Conservation (phyloP, 2,797 vertebrate genomes). For the Tokudaia tokunoshimensis region DNA sequence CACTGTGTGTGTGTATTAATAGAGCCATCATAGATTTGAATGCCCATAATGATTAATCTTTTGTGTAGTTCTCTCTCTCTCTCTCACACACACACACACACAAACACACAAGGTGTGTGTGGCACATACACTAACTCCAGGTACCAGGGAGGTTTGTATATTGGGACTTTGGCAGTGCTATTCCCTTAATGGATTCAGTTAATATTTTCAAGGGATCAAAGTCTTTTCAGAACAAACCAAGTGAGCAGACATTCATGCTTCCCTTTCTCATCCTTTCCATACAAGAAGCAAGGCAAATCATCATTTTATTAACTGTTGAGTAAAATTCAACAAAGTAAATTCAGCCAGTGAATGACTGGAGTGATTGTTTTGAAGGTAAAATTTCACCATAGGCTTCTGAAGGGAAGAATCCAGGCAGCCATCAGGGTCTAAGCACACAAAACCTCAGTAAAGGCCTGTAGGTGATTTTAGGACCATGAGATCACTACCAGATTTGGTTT, state of each 20-base stretch:
- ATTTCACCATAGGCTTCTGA: slow-evolving; percentile 2
- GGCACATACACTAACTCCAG: slow-evolving; percentile 45
- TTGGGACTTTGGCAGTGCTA: neutral
- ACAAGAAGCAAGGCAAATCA: slow-evolving; percentile 22
- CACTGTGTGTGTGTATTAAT: slow-evolving; percentile 43
- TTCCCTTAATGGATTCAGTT: slow-evolving; percentile 15
- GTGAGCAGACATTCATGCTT: neutral
- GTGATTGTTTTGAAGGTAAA: neutral
- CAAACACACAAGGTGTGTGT: neutral
- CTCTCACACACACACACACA: neutral
- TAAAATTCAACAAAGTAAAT: neutral
- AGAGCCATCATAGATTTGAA: slow-evolving; percentile 31
- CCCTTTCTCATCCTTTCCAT: neutral
- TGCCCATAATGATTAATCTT: slow-evolving; percentile 27
- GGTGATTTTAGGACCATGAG: neutral
- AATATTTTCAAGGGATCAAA: slow-evolving; percentile 38
- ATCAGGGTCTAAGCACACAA: neutral
- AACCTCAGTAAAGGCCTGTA: neutral
- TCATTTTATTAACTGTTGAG: neutral
- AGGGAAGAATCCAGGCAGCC: neutral
- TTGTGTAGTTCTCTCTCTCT: neutral
- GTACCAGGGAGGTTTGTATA: slow-evolving; percentile 47
- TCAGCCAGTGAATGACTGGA: neutral
- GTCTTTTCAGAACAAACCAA: slow-evolving; percentile 68
- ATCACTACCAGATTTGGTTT: neutral